Conservation (phyloP, 1,140 invertebrate species). For the Akabosia matsudoensis region DNA sequence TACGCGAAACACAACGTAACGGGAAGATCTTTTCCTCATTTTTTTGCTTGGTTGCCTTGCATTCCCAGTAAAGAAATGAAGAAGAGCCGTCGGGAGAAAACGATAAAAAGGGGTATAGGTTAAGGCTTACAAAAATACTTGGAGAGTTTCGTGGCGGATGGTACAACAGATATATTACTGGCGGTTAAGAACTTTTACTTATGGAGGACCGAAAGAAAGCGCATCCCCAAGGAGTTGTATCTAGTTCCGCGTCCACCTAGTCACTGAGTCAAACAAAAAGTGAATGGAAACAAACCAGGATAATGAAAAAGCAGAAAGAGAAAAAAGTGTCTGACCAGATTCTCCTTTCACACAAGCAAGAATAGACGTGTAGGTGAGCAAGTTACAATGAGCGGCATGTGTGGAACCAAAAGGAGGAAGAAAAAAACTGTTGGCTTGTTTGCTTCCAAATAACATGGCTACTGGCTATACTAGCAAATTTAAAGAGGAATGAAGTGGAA, state of each 20-base stretch:
- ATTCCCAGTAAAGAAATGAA: neutral
- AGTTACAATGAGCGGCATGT: neutral
- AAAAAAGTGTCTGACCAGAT: neutral
- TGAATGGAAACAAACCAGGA: constrained; percentile 15
- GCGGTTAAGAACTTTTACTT: neutral
- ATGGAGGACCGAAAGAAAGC: neutral
- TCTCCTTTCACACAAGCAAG: neutral
- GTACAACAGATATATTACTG: neutral
- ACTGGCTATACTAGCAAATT: too few species aligned
- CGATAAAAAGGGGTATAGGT: neutral
- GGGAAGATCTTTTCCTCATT: neutral
- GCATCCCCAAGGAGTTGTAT: constrained; percentile 9
- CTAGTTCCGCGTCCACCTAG: constrained; percentile 10
- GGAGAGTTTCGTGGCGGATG: neutral
- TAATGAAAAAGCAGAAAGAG: neutral
- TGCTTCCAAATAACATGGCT: too few species aligned
- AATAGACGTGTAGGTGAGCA: neutral
- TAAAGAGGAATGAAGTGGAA: neutral
- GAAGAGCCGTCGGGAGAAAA: neutral
- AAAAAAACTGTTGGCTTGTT: too few species aligned
- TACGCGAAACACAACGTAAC: too few species aligned
- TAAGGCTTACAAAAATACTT: neutral
- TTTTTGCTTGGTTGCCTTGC: neutral
- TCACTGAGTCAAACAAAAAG: neutral
- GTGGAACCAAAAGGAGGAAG: neutral